A percentile compares a stretch with the other conserved stretches of the same genome.
Evolutionary conservation across 2,888 invertebrate species (phyloP).

Genomic region (Carabus problematicus): DNA sequence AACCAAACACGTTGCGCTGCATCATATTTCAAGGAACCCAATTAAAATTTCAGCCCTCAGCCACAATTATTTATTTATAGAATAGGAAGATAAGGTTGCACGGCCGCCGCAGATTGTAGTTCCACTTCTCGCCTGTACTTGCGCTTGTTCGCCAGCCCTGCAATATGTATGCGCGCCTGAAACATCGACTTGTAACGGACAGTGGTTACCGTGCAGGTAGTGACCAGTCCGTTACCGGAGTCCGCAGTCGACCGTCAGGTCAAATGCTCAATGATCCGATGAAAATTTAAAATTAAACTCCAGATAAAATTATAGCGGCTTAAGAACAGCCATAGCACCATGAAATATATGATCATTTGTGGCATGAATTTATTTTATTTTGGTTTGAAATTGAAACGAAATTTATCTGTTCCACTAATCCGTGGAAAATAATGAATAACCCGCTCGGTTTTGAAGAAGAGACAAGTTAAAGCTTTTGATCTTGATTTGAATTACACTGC

Average conservation of each 20-base stretch:
- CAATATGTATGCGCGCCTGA: conserved; percentile 28
- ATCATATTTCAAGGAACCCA: conserved; percentile 46
- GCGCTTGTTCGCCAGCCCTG: conserved; percentile 14
- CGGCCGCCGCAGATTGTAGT: conserved; percentile 28
- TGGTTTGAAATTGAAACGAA: too few species aligned
- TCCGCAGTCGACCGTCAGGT: too few species aligned
- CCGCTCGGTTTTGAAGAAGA: too few species aligned
- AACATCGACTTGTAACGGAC: background rate
- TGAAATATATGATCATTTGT: too few species aligned
- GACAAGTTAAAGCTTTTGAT: too few species aligned
- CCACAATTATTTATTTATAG: conserved; percentile 46
- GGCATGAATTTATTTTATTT: too few species aligned
- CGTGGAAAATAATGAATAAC: too few species aligned
- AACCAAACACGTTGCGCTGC: conserved; percentile 37
- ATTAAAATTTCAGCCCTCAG: conserved; percentile 46
- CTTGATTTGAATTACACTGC: too few species aligned
- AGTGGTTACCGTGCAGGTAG: conserved; percentile 10
- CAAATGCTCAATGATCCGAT: conserved; percentile 22
- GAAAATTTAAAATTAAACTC: conserved; percentile 38
- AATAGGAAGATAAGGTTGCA: conserved; percentile 44
- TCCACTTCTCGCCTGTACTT: background rate
- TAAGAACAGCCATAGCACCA: background rate
- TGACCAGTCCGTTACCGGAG: background rate
- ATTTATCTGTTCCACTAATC: too few species aligned
- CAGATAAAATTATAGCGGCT: conserved; percentile 29